phyloP scores from a whole-genome alignment of 2,113 vertebrate genomes.

The Anoplopoma fimbria region DNA sequence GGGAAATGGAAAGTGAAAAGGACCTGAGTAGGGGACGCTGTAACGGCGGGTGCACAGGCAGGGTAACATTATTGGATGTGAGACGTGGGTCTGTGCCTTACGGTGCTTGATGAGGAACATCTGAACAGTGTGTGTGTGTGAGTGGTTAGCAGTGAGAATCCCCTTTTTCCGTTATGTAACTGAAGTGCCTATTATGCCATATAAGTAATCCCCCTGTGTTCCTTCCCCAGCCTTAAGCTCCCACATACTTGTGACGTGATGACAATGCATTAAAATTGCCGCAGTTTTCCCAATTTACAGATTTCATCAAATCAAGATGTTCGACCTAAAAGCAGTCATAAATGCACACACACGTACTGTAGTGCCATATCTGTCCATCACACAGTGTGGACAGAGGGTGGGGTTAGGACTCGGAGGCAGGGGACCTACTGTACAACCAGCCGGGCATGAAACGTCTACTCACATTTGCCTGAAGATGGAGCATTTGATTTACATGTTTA shows the following conservation, averaged over 20 bases:
- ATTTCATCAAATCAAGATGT: constrained; percentile 79
- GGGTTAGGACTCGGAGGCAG: constrained; percentile 62
- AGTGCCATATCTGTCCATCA: constrained; percentile 62
- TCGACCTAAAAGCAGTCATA: constrained; percentile 42
- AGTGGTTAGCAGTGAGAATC: constrained; percentile 11
- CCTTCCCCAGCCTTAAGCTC: constrained; percentile 10
- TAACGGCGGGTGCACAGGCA: constrained; percentile 55
- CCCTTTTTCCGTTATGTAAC: constrained; percentile 44
- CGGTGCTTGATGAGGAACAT: constrained; percentile 62
- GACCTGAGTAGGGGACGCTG: constrained; percentile 53
- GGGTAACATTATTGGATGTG: constrained; percentile 67
- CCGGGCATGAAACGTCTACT: constrained; percentile 84
- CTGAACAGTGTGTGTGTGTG: constrained; percentile 41
- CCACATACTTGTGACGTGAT: constrained; percentile 44
- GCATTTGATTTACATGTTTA: constrained; percentile 88
- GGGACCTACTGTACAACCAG: constrained; percentile 67
- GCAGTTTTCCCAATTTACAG: constrained; percentile 75
- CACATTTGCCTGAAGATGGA: constrained; percentile 84
- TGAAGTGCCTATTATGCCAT: constrained; percentile 29
- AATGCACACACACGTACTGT: constrained; percentile 4
- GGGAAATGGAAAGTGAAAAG: constrained; percentile 71
- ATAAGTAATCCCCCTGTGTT: constrained; percentile 37
- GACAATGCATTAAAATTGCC: constrained; percentile 73
- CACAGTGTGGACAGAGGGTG: constrained; percentile 11
- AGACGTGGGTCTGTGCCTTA: constrained; percentile 50